These are phyloP conservation scores for Cladopsammia gracilis DNA, from an alignment of 64 coral and sea anemone genomes.

Conservation along the genomic window DNA sequence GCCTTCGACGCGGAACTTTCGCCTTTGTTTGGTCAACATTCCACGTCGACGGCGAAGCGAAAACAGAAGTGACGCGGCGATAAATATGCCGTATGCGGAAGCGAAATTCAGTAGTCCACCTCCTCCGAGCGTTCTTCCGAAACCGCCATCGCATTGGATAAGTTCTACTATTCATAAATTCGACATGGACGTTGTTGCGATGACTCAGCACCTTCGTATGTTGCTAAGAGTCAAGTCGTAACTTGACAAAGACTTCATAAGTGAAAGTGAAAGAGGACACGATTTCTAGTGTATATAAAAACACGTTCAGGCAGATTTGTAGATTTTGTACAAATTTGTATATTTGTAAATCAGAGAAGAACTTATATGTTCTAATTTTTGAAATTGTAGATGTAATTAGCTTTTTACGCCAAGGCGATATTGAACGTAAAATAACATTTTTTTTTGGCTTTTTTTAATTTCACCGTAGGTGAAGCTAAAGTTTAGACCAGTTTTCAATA, in stretches of 20 bases:
- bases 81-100: constrained; percentile 78
- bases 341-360: constrained; percentile 90
- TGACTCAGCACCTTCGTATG: constrained; percentile 83
- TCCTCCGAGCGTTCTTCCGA: too few species aligned
- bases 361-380: constrained; percentile 64
- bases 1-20: constrained; percentile 41
- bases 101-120: constrained; percentile 91
- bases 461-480: not conserved
- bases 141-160: constrained; percentile 95
- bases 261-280: constrained; percentile 35
- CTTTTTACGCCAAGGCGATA: not conserved
- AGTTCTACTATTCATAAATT: constrained; percentile 50
- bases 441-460: constrained; percentile 21
- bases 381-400: not conserved
- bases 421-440: not conserved
- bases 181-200: constrained; percentile 77
- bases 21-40: constrained; percentile 43
- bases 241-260: not conserved
- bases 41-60: constrained; percentile 67
- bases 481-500: too few species aligned
- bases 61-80: constrained; percentile 29
- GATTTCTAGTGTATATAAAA: constrained; percentile 66
- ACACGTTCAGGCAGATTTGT: constrained; percentile 81
- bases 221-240: constrained; percentile 87
- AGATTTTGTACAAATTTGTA: constrained; percentile 98